Conservation (phyloP, 2,113 vertebrate species). For the Tetrax tetrax region DNA sequence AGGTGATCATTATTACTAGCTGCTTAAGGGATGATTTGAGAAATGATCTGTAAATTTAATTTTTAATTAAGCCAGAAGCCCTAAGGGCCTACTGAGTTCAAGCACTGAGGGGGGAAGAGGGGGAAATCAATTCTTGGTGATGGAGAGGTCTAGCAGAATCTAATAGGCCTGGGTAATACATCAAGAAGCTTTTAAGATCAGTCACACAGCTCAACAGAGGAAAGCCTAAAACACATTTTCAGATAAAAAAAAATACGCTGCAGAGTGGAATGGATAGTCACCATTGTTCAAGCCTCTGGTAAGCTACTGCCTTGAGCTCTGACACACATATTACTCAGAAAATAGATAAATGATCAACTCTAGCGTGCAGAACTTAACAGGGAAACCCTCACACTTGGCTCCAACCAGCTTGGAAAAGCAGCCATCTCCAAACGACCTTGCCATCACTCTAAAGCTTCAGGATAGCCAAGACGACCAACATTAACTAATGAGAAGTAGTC, state of each 20-base stretch:
- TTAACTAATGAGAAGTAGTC: too few species aligned
- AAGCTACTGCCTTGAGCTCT: slow-evolving; percentile 39
- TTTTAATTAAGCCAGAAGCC: slow-evolving; percentile 75
- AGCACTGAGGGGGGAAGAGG: slow-evolving; percentile 11
- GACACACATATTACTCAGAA: slow-evolving; percentile 31
- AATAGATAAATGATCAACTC: background rate
- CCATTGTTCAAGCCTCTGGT: slow-evolving; percentile 52
- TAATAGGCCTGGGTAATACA: background rate
- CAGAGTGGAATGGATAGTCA: slow-evolving; percentile 41
- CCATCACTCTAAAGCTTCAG: background rate
- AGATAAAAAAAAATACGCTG: slow-evolving; percentile 44
- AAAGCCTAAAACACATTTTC: slow-evolving; percentile 64
- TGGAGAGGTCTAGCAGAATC: slow-evolving; percentile 34
- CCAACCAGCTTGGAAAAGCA: background rate
- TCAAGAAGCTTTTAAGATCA: slow-evolving; percentile 16
- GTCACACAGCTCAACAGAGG: slow-evolving; percentile 17
- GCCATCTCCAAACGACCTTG: background rate
- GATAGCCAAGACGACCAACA: background rate
- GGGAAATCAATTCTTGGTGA: slow-evolving; percentile 49
- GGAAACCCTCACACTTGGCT: background rate
- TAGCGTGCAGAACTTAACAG: background rate
- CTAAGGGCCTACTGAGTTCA: slow-evolving; percentile 62
- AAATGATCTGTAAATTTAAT: slow-evolving; percentile 76
- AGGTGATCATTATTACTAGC: slow-evolving; percentile 64
- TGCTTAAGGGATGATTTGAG: slow-evolving; percentile 70